phyloP scores from a whole-genome alignment of 2,888 invertebrate genomes.

The Ormyrus labotus region DNA sequence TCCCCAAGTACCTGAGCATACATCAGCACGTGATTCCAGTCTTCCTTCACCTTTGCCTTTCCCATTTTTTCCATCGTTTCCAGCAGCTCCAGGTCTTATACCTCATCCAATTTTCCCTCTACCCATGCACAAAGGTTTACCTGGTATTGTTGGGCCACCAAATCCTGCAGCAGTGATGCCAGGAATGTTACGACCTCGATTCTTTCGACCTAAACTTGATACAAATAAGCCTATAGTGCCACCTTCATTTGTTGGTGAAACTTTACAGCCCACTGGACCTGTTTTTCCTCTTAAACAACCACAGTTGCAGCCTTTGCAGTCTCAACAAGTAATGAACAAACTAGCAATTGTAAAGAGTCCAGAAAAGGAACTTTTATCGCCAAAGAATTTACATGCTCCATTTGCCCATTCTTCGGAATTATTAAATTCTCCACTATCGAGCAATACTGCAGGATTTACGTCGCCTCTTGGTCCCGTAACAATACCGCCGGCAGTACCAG shows the following conservation, averaged over 20 bases:
- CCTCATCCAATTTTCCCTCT: slow-evolving; percentile 76
- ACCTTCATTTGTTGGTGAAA: slow-evolving; percentile 34
- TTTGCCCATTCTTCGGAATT: neutral
- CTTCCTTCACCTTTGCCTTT: slow-evolving; percentile 76
- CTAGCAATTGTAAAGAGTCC: slow-evolving; percentile 11
- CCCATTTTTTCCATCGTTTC: slow-evolving; percentile 73
- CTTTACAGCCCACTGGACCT: slow-evolving; percentile 2
- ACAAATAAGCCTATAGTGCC: slow-evolving; percentile 23
- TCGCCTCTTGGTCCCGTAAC: slow-evolving; percentile 50
- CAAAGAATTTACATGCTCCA: neutral
- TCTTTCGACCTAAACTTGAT: slow-evolving; percentile 45
- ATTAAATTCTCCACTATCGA: slow-evolving; percentile 76
- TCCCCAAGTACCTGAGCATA: slow-evolving; percentile 69
- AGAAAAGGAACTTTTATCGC: neutral
- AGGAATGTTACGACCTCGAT: slow-evolving; percentile 44
- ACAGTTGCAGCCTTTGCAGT: slow-evolving; percentile 1
- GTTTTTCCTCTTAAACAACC: slow-evolving; percentile 17
- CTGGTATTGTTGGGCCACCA: slow-evolving; percentile 45
- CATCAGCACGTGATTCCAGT: slow-evolving; percentile 70
- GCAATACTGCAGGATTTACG: slow-evolving; percentile 60
- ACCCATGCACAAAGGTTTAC: slow-evolving; percentile 37
- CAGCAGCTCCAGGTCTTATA: slow-evolving; percentile 80
- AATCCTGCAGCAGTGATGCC: slow-evolving; percentile 45
- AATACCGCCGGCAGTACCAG: slow-evolving; percentile 57
- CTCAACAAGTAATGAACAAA: neutral